Evolutionary conservation across 1,140 invertebrate species (phyloP).

Genomic region (Hydropsyche tenuis): DNA sequence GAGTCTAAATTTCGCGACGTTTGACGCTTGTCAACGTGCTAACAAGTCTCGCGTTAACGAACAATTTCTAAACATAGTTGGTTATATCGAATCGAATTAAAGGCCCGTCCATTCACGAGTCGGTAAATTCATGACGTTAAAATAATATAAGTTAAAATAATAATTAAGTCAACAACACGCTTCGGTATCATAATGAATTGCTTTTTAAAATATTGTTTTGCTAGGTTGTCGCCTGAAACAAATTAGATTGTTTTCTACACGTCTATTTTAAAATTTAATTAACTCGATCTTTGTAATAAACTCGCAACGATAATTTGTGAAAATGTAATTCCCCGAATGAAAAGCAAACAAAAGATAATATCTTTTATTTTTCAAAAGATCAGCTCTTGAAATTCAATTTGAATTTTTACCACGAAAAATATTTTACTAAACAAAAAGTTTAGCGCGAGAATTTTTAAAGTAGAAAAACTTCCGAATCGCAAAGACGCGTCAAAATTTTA

Average conservation of each 20-base stretch:
- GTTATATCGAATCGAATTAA: not conserved
- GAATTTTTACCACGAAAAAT: not conserved
- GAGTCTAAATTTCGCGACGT: not conserved
- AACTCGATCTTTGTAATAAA: not conserved
- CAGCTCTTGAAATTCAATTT: not conserved
- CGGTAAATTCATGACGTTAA: too few relatives aligned
- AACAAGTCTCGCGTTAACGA: not conserved
- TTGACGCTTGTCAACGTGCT: not conserved
- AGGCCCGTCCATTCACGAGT: not conserved
- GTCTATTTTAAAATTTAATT: slow-evolving; percentile 20
- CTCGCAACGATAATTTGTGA: not conserved
- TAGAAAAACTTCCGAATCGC: not conserved
- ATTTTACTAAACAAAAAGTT: not conserved
- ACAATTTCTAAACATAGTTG: not conserved
- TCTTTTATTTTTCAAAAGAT: not conserved
- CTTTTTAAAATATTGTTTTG: too few relatives aligned
- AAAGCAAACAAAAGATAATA: slow-evolving; percentile 13
- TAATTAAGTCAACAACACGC: too few relatives aligned
- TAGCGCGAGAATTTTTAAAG: not conserved
- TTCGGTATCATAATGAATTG: too few relatives aligned
- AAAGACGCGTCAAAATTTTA: not conserved
- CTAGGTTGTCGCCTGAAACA: too few relatives aligned
- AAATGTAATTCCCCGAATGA: not conserved
- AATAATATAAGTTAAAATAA: too few relatives aligned
- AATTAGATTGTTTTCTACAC: not conserved